Conservation (phyloP, 2,888 invertebrate genomes). For the Nezara viridula region DNA sequence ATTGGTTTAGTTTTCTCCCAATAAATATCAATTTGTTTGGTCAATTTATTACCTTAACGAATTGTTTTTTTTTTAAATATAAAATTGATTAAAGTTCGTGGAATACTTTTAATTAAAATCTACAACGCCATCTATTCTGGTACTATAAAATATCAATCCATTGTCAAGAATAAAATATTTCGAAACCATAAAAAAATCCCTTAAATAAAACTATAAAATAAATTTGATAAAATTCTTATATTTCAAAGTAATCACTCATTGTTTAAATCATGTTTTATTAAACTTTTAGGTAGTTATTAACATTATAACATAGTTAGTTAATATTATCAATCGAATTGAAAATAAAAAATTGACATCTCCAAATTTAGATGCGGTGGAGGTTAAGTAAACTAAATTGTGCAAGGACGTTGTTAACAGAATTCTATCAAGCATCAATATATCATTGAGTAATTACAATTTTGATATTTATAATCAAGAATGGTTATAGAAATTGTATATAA, state of each 20-base stretch:
- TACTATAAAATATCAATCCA: neutral
- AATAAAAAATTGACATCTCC: neutral
- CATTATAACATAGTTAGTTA: neutral
- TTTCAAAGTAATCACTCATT: no score
- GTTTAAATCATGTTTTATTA: no score
- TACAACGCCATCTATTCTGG: neutral
- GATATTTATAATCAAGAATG: neutral
- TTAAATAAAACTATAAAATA: no score
- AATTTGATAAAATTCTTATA: no score
- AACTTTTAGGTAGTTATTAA: no score
- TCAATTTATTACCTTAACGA: no score
- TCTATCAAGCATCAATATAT: neutral
- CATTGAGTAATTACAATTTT: neutral
- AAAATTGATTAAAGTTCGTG: neutral
- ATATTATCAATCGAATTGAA: neutral
- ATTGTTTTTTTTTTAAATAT: neutral
- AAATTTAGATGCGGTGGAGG: neutral
- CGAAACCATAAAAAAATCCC: no score
- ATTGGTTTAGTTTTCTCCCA: no score
- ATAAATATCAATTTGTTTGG: neutral
- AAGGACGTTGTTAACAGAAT: neutral
- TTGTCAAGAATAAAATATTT: no score
- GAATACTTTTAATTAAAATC: neutral
- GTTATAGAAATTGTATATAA: no score
- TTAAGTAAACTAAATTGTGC: neutral